Evolutionary conservation across 2,113 vertebrate species (phyloP).

Genomic region (Alectura lathami): DNA sequence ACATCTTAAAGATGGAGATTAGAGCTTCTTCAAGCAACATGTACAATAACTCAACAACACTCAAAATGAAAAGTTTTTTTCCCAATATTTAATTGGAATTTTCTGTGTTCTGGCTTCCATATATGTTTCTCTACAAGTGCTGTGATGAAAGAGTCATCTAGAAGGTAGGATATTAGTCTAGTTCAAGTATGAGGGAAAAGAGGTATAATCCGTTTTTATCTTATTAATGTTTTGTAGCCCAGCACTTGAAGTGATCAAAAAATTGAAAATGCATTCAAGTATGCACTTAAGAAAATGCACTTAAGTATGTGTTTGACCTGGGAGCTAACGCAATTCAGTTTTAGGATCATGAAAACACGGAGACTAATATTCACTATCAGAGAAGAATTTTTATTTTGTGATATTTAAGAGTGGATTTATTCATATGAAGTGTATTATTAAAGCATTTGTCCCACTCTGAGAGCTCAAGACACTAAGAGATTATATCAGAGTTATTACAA

Average conservation of each 20-base stretch:
- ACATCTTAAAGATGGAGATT: background rate
- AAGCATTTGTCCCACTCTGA: background rate
- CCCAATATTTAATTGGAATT: background rate
- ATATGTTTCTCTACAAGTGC: background rate
- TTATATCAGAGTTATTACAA: background rate
- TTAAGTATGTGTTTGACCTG: background rate
- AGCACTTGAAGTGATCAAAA: background rate
- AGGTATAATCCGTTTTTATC: accelerated
- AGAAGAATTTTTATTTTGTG: background rate
- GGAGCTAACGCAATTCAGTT: background rate
- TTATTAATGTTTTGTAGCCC: background rate
- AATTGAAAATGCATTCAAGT: background rate
- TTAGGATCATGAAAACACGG: background rate
- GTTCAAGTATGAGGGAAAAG: background rate
- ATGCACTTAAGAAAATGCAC: background rate
- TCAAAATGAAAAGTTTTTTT: background rate
- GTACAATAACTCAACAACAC: background rate
- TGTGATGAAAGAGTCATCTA: background rate
- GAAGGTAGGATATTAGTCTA: background rate
- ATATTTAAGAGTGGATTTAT: background rate
- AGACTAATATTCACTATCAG: background rate
- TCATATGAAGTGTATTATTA: background rate
- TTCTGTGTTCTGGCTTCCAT: background rate
- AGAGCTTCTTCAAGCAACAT: background rate
- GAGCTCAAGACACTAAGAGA: background rate